Evolutionary conservation across 2,113 vertebrate genomes (phyloP).

Genomic region (Poeciliopsis occidentalis): DNA sequence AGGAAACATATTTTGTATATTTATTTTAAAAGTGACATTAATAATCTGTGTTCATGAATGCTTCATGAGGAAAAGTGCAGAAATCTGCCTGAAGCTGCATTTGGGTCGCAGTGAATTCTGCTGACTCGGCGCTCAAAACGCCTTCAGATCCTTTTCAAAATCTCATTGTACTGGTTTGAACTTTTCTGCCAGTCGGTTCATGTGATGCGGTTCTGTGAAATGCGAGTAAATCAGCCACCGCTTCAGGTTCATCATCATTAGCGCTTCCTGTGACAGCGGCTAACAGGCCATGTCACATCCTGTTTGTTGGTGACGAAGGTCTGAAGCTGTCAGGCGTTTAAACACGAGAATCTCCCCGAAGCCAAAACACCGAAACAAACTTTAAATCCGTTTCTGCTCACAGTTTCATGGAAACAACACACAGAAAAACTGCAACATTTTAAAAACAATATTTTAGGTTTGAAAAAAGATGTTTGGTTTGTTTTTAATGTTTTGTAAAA

Average conservation of each 20-base stretch:
- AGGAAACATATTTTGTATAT: neutral
- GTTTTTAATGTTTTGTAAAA: too few relatives aligned
- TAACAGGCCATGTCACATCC: constrained; percentile 27
- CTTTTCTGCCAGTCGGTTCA: neutral
- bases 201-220: neutral
- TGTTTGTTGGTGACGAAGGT: constrained; percentile 30
- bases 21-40: neutral
- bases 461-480: neutral
- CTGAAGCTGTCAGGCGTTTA: constrained; percentile 4
- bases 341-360: neutral
- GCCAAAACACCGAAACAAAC: too few relatives aligned
- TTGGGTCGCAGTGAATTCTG: neutral
- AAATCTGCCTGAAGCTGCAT: neutral
- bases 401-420: neutral
- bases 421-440: neutral
- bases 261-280: neutral
- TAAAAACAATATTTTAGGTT: neutral
- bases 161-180: neutral
- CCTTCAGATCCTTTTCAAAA: too few relatives aligned
- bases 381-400: neutral
- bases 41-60: neutral
- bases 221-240: neutral
- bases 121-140: neutral
- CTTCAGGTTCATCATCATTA: constrained; percentile 20
- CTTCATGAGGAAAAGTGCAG: neutral